These are phyloP conservation scores for Crax fasciolata DNA, from an alignment of 2,797 vertebrate genomes.

Conservation along the genomic window DNA sequence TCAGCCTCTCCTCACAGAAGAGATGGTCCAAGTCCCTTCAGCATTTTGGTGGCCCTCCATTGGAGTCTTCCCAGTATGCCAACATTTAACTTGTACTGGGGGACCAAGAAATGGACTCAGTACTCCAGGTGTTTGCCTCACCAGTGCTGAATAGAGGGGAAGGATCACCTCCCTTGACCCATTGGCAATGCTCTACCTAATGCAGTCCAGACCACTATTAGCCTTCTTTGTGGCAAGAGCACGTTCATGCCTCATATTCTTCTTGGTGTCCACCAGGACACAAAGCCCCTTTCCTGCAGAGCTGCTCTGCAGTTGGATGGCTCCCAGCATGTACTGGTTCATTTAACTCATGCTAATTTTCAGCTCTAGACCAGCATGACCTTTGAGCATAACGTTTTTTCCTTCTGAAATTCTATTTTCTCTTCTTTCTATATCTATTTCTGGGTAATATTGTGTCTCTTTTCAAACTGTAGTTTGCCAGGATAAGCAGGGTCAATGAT, in stretches of 20 bases:
- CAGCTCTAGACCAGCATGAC: not conserved
- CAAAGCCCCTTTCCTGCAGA: not conserved
- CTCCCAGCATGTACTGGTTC: not conserved
- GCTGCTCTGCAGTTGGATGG: not conserved
- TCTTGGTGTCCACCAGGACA: not conserved
- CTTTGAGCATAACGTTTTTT: not conserved
- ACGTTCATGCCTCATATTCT: not conserved
- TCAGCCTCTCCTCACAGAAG: not conserved
- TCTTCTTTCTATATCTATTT: not conserved
- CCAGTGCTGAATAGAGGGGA: not conserved
- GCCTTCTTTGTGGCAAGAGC: not conserved
- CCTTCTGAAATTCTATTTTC: not conserved
- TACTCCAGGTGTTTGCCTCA: not conserved
- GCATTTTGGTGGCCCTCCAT: not conserved
- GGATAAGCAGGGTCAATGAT: not conserved
- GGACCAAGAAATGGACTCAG: not conserved
- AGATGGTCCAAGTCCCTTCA: not conserved
- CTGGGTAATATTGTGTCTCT: accelerated
- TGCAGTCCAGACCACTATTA: not conserved
- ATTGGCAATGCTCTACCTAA: not conserved
- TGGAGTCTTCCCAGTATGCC: not conserved
- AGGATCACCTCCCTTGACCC: not conserved
- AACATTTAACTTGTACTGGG: not conserved
- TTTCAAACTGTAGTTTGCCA: not conserved
- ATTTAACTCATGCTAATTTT: not conserved